Evolutionary conservation across 2,113 vertebrate species (phyloP).

Genomic region (Protomyctophum bolini): DNA sequence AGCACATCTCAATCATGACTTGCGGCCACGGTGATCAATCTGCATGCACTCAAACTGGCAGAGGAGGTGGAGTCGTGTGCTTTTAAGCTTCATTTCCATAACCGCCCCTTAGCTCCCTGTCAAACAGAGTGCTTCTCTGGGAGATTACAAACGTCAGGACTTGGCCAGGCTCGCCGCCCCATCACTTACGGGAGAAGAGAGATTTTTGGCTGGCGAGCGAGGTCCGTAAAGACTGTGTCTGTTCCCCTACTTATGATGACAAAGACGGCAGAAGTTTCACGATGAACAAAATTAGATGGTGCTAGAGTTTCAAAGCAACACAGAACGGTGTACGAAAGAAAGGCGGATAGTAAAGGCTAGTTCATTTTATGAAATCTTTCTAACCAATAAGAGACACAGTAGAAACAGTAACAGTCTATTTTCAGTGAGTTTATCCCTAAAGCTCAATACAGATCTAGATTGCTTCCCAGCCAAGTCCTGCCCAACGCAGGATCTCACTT

Average conservation of each 20-base stretch:
- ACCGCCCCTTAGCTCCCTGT: constrained; percentile 22
- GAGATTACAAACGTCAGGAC: constrained; percentile 42
- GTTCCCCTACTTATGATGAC: constrained; percentile 7
- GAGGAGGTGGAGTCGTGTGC: constrained; percentile 33
- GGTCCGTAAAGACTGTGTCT: not conserved
- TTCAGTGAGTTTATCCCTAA: too few species aligned
- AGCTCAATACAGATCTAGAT: too few species aligned
- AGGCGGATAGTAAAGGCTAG: too few species aligned
- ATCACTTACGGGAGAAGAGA: constrained; percentile 13
- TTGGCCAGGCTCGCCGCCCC: not conserved
- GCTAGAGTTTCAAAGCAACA: too few species aligned
- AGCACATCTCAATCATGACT: constrained; percentile 38
- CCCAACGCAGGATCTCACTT: too few species aligned
- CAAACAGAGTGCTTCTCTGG: constrained; percentile 31
- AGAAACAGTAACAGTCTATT: too few species aligned
- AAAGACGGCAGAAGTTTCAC: not conserved
- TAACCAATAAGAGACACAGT: too few species aligned
- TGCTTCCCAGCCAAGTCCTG: too few species aligned
- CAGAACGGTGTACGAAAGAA: too few species aligned
- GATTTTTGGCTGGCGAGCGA: not conserved
- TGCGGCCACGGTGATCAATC: constrained; percentile 51
- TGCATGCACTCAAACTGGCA: constrained; percentile 33
- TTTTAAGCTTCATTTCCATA: constrained; percentile 62
- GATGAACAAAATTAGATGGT: too few species aligned
- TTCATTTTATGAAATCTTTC: too few species aligned